phyloP scores from a whole-genome alignment of 1,140 invertebrate species.

The Pantala flavescens region DNA sequence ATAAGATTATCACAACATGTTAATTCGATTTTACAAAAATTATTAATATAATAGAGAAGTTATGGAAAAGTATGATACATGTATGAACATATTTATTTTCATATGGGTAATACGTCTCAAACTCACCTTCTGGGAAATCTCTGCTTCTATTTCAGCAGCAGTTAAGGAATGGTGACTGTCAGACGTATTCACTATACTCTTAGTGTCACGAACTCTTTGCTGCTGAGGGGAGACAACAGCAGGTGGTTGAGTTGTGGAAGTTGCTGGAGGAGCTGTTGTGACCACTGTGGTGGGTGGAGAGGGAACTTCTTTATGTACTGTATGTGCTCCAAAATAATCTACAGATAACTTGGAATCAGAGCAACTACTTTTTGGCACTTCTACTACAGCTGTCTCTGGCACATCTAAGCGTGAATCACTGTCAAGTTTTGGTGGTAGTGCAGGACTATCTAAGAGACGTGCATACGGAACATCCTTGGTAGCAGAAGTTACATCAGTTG shows the following conservation, averaged over 20 bases:
- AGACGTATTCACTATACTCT: conserved; percentile 38
- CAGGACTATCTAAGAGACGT: conserved; percentile 51
- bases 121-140: conserved; percentile 30
- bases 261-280: background rate
- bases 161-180: conserved; percentile 50
- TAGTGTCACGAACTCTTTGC: conserved; percentile 18
- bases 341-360: conserved; percentile 73
- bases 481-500: conserved; percentile 21
- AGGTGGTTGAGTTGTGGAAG: conserved; percentile 1
- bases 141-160: conserved; percentile 22
- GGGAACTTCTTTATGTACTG: conserved; percentile 16
- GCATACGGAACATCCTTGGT: conserved; percentile 62
- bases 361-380: conserved; percentile 50
- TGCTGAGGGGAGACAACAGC: conserved; percentile 16
- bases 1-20: too few relatives aligned
- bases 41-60: too few relatives aligned
- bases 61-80: too few relatives aligned
- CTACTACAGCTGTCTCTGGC: conserved; percentile 38
- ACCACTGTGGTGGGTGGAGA: background rate
- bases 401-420: conserved; percentile 61
- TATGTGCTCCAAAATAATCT: conserved; percentile 43
- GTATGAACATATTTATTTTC: too few relatives aligned
- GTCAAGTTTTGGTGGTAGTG: conserved; percentile 53
- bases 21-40: too few relatives aligned
- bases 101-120: background rate